Evolutionary conservation across 1,140 invertebrate genomes (phyloP), one percentile per base, ranked within the genome.

Genomic region (Psilanteris sp.): DNA sequence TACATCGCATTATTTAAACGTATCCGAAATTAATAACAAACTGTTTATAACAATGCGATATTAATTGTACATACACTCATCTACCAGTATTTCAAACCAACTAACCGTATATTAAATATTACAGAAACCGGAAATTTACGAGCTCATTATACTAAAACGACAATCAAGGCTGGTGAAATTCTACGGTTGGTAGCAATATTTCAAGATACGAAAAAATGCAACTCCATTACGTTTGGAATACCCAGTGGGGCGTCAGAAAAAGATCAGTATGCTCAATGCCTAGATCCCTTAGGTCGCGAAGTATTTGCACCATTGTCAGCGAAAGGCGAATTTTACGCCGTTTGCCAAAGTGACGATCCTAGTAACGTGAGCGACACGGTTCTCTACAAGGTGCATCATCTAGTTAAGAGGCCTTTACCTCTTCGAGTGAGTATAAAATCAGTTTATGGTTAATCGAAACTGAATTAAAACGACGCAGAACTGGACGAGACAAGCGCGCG

Each of bases 91-190:
- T n/a, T n/a, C n/a, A n/a, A n/a, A n/a, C n/a, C n/a, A n/a, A n/a
- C 24, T 29, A 39, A 55, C 18, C 9, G 14, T 13, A 7, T 29
- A 55, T 55, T 39, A 39, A 3, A 11, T 4, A 1, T 66, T 81
- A 8, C 79, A 88, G 87, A 86, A 71, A 87, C 85, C 46, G 85
- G 86, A 44, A 88, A 88, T 78, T 66, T 88, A 15, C 79, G 87
- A 36, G 87, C 86, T 34, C 89, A 89, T 43, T 90, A 89, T 36
- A 88, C 85, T 13, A 89, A 89, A 70, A 89, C 87, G 3, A 88
- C 82, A 7, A 85, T 90, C 20, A 81, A 83, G 48, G 86, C 87
- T 4, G 88, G 88, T 2, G 87, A 89, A 55, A 84, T 89, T 26
- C 59, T 89, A 5, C 86, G 88, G 24, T 79, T 90, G 41, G 79